These are phyloP conservation scores for Hyles vespertilio DNA, from an alignment of 1,140 invertebrate genomes.

Conservation along the genomic window DNA sequence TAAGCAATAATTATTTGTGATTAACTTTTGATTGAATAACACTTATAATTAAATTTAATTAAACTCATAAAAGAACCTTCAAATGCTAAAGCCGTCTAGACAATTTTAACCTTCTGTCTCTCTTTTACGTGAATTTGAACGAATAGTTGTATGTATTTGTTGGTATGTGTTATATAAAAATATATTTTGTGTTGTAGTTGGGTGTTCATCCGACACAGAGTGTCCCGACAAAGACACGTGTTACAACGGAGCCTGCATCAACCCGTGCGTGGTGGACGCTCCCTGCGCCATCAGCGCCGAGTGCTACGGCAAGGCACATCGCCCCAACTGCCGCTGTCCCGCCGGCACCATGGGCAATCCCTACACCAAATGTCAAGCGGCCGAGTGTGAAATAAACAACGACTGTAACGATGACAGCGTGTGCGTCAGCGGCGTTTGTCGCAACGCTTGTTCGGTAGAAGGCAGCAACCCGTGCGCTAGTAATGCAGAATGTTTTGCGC, in stretches of 20 bases:
- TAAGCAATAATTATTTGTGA: too few species aligned
- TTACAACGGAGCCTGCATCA: slow-evolving; percentile 87
- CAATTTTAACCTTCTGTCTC: too few species aligned
- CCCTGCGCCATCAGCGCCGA: slow-evolving; percentile 89
- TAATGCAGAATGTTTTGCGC: slow-evolving; percentile 86
- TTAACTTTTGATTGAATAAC: too few species aligned
- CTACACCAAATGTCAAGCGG: slow-evolving; percentile 84
- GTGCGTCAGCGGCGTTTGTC: slow-evolving; percentile 83
- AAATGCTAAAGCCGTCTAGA: too few species aligned
- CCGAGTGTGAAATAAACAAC: slow-evolving; percentile 85
- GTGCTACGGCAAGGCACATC: slow-evolving; percentile 86
- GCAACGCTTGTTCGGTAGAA: slow-evolving; percentile 83
- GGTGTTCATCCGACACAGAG: slow-evolving; percentile 87
- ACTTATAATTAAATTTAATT: too few species aligned
- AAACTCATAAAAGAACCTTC: too few species aligned
- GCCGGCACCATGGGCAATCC: slow-evolving; percentile 85
- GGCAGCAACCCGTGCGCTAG: slow-evolving; percentile 82
- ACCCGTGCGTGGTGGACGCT: slow-evolving; percentile 85
- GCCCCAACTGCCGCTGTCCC: slow-evolving; percentile 85
- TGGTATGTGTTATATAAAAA: neutral
- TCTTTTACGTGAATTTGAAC: too few species aligned
- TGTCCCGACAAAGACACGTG: slow-evolving; percentile 87
- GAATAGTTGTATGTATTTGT: neutral
- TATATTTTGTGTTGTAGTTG: slow-evolving; percentile 75
- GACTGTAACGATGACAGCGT: slow-evolving; percentile 84